Percentiles rank a stretch among this genome's conserved stretches.
Evolutionary conservation across 2,113 vertebrate genomes (phyloP).

Genomic region (Garra rufa): DNA sequence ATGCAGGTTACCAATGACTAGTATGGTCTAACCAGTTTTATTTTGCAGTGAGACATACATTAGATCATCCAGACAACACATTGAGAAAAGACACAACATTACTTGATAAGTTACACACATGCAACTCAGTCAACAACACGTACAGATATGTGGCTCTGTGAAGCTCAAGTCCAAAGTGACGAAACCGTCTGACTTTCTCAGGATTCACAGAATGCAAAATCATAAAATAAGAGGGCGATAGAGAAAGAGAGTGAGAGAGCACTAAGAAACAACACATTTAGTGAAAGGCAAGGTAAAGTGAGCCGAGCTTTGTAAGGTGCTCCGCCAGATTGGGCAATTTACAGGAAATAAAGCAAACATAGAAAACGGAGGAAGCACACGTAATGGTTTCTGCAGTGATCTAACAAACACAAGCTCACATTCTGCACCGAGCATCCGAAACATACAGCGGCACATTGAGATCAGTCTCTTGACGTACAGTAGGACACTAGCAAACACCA

Average conservation of each 20-base stretch:
- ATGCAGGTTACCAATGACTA: conserved; percentile 15
- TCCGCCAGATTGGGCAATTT: neutral
- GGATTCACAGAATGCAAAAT: conserved; percentile 10
- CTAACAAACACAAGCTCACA: neutral
- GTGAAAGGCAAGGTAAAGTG: neutral
- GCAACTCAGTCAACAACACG: conserved; percentile 53
- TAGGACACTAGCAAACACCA: conserved; percentile 2
- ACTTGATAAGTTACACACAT: conserved; percentile 57
- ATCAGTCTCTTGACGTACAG: conserved; percentile 20
- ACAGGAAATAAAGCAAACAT: neutral
- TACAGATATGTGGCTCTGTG: conserved; percentile 37
- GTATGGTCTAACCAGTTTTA: conserved; percentile 38
- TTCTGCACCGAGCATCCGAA: conserved; percentile 20
- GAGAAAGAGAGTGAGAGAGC: neutral
- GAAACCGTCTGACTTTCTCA: neutral
- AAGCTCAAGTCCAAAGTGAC: conserved; percentile 23
- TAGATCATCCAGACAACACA: conserved; percentile 53
- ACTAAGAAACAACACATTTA: conserved; percentile 4
- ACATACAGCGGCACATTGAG: neutral
- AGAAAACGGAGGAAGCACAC: conserved; percentile 9
- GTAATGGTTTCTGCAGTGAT: neutral
- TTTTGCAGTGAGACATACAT: conserved; percentile 57
- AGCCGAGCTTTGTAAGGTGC: conserved; percentile 9
- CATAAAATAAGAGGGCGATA: neutral
- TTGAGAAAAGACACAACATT: conserved; percentile 52